Base-by-base conservation (phyloP, 2,113 vertebrate species). In the Neogale vison region DNA sequence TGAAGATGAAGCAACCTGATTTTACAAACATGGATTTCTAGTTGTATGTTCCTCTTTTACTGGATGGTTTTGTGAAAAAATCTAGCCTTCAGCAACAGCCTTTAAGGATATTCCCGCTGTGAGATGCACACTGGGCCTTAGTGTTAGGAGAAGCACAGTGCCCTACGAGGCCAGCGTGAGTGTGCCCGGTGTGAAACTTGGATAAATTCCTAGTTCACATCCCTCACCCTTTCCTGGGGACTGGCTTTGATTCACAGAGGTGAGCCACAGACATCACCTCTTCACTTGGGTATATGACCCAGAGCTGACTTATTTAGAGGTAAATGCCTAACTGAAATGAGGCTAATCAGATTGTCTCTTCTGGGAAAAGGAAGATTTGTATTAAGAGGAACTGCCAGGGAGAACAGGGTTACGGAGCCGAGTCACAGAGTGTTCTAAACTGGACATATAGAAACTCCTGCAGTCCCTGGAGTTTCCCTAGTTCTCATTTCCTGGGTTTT, bases 1-100 rank as follows among this genome's bases (percentile, higher is more conserved):
- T 55, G 42, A 42, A 82, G 77, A 92, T 14, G 8, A 71, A 21
- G 31, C 36, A 85, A 24, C 17, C 36, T 85, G 86, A 67, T 26
- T 79, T 89, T 52, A 12, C 42, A 80, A 81, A 81, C 47, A 45
- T 12, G 52, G 50, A 79, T 79, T 95, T 93, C 45, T 63, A 59
- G 24, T 59, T 21, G 5, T n/a, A 31, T 31, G 13, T 61, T 79
- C 52, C 45, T 90, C 39, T 95, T 90, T 65, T 72, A 34, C 18
- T 84, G 42, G 34, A 63, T 29, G 23, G 39, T 84, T 79, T n/a
- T 36, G 52, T 92, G 36, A 36, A 45, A 69, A 83, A 72, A 61
- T 80, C 39, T 13, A 61, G 74, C n/a, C 74, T 93, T 92, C 11
- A 17, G 55, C 29, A 18, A 92, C 5, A 15, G 13, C 9, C 42